These are phyloP conservation scores for Enoplolaimus lenunculus DNA, from an alignment of 2,888 invertebrate species.

Conservation along the genomic window DNA sequence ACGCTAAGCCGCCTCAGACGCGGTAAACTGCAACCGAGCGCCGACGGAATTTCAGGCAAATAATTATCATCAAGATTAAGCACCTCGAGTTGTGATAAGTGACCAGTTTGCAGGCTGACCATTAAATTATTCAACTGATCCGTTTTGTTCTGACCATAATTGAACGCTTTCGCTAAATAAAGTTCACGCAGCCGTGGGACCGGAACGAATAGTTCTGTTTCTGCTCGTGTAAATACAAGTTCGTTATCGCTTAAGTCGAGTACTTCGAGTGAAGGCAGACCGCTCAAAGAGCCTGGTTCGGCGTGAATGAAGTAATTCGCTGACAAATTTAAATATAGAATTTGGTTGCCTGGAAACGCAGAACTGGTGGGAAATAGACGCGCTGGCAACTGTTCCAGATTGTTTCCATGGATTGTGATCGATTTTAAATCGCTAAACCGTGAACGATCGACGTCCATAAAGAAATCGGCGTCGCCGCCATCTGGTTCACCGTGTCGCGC, in stretches of 20 bases:
- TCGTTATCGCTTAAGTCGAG: conserved; percentile 17
- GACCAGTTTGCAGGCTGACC: neutral
- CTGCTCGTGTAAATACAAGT: neutral
- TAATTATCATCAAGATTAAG: neutral
- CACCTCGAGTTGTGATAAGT: neutral
- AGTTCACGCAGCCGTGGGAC: conserved; percentile 10
- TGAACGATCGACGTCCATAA: neutral
- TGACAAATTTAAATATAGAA: neutral
- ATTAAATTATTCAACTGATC: neutral
- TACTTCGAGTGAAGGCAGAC: conserved; percentile 3
- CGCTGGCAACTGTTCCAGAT: conserved; percentile 3
- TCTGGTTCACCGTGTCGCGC: neutral
- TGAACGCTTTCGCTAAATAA: conserved; percentile 6
- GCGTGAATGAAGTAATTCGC: conserved; percentile 12
- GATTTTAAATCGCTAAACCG: neutral
- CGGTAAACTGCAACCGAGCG: neutral
- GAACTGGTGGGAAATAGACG: neutral
- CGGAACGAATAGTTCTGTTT: conserved; percentile 7
- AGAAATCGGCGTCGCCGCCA: conserved; percentile 8
- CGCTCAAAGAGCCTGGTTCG: neutral
- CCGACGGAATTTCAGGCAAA: neutral
- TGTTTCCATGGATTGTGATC: conserved; percentile 17
- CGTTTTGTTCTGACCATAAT: neutral
- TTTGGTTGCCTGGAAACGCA: neutral
- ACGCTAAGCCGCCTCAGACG: neutral